phyloP scores from a whole-genome alignment of 2,797 vertebrate species.

The Scolopax bukidnonensis region DNA sequence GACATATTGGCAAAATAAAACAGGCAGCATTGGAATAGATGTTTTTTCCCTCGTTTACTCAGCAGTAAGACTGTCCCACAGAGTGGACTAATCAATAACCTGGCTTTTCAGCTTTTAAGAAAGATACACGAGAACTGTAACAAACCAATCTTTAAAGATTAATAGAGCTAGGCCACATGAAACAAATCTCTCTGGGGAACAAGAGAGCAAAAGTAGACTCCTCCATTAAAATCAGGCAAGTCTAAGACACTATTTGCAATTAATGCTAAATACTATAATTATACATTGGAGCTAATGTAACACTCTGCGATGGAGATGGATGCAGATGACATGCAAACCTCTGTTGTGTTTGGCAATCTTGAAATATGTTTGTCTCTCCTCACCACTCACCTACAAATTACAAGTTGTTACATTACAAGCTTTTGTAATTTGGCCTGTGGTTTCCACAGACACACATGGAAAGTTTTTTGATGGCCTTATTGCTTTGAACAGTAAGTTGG shows the following conservation, averaged over 20 bases:
- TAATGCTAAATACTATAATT: neutral
- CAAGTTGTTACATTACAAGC: neutral
- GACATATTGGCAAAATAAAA: slow-evolving; percentile 45
- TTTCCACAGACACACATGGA: neutral
- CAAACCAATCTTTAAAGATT: neutral
- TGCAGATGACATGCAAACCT: neutral
- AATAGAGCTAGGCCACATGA: neutral
- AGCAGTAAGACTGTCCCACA: neutral
- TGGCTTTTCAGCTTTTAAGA: slow-evolving; percentile 46
- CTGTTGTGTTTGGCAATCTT: neutral
- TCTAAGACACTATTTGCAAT: neutral
- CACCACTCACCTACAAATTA: neutral
- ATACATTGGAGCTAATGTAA: neutral
- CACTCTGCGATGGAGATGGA: neutral
- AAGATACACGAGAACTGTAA: neutral
- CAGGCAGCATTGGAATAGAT: slow-evolving; percentile 1
- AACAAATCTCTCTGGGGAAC: neutral
- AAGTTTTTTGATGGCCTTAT: neutral
- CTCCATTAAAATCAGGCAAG: neutral
- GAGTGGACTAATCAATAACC: neutral
- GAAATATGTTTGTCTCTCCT: neutral
- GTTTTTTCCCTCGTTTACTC: neutral
- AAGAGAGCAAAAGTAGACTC: neutral
- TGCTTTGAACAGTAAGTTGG: neutral
- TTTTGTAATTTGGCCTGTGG: neutral